Evolutionary conservation across 2,797 vertebrate genomes (phyloP), one percentile per base, ranked within the genome.

Genomic region (Ambastaia sidthimunki): DNA sequence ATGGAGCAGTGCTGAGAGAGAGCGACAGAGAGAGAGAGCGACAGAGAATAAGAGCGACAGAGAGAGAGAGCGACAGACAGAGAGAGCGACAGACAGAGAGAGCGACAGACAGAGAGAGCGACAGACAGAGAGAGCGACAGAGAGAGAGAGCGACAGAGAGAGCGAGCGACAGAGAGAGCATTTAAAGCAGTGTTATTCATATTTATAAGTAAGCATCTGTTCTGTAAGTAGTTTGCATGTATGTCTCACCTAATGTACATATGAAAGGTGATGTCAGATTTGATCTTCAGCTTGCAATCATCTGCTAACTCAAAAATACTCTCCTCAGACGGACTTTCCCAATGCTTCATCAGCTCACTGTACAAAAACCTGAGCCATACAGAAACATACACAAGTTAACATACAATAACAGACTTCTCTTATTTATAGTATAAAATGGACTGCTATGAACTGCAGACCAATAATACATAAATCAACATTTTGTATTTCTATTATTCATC

Each of bases 161-260:
- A 44, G 41, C 10, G 10, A 44, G 37, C 5, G 7, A 9, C 6
- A 41, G 37, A 41, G 2, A 28, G 62, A 83, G n/a, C 70, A 28
- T 7, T 52, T 21, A 47, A 16, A 47, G 21, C 6, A 70, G 1
- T 11, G 31, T 71, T 54, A 71, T 50, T 3, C n/a, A 25, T 47
- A 16, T 47, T 55, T 72, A 18, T 7, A 31, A 21, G 65, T 21
- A 9, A 66, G 72, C 47, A 44, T 19, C 31, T 18, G n/a, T 48
- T 77, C 6, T 47, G 11, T n/a, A 52, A 37, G n/a, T 12, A 25
- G n/a, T 57, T 69, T 0, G 2, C 3, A 41, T 11, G 47, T 12
- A 11, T 18, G 4, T 25, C 93, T 44, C 68, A 99, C 98, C 98
- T 99, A 93, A 99, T 91, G 12, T 99, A 99, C 74, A 99, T 95